phyloP scores from a whole-genome alignment of 2,797 vertebrate species.

The Lycodopsis pacificus region DNA sequence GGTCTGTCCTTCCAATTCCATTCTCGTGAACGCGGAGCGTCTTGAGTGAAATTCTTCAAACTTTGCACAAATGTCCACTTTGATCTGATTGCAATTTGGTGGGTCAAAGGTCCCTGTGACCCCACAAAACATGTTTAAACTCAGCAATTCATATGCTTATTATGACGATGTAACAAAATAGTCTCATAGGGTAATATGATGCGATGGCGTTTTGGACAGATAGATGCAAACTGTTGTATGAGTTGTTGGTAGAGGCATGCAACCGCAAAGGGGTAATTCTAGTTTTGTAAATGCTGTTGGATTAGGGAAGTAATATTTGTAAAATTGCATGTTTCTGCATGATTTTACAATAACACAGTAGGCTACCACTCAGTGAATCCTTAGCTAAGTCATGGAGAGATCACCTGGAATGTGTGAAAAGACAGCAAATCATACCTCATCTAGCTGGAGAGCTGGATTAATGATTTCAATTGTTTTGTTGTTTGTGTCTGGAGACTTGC shows the following conservation, averaged over 20 bases:
- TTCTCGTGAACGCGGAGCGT: background rate
- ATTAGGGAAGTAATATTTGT: background rate
- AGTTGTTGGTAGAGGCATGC: background rate
- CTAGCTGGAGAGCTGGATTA: constrained; percentile 40
- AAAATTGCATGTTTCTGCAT: constrained; percentile 19
- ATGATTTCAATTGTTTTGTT: constrained; percentile 43
- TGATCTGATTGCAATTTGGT: background rate
- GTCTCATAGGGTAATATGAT: background rate
- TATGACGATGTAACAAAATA: background rate
- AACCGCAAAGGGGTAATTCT: background rate
- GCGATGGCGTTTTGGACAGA: background rate
- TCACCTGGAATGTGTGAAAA: constrained; percentile 1
- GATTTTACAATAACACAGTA: background rate
- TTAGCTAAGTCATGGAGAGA: background rate
- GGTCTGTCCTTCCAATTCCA: background rate
- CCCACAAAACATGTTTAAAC: background rate
- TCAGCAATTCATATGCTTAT: background rate
- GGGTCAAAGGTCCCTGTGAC: background rate
- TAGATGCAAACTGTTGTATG: background rate
- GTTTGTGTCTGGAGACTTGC: constrained; percentile 30
- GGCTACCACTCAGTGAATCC: constrained; percentile 1
- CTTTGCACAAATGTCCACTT: no score
- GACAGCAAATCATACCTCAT: constrained; percentile 38
- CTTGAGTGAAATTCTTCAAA: no score
- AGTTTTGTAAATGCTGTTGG: background rate